A percentile compares a stretch with the other conserved stretches of the same genome.
Conservation (phyloP, 2,888 invertebrate species). For the Erebia ligea region DNA sequence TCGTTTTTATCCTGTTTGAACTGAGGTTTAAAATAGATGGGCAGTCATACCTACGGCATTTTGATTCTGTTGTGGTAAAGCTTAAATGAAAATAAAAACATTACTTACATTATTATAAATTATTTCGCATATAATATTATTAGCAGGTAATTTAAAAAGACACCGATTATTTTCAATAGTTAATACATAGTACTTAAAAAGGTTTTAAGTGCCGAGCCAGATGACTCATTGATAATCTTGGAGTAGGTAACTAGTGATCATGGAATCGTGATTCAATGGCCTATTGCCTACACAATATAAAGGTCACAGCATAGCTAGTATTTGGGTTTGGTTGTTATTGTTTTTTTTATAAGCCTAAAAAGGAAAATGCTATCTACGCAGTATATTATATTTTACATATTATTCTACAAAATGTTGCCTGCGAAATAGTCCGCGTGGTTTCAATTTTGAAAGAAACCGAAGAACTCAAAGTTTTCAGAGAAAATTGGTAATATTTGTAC, state of each 20-base stretch:
- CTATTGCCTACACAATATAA: constrained; percentile 14
- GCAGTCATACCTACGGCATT: not conserved
- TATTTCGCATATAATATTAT: not conserved
- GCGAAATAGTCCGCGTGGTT: too few relatives aligned
- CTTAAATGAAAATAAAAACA: not conserved
- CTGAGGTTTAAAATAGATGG: constrained; percentile 3
- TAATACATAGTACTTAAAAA: not conserved
- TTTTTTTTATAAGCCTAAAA: not conserved
- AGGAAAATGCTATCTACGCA: not conserved
- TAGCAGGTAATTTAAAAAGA: not conserved
- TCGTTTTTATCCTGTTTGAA: constrained; percentile 8
- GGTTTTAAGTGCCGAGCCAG: not conserved
- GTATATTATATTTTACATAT: not conserved
- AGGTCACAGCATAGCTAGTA: constrained; percentile 8
- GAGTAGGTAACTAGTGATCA: constrained; percentile 5
- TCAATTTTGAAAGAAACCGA: too few relatives aligned
- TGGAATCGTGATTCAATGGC: constrained; percentile 18
- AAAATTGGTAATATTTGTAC: too few relatives aligned
- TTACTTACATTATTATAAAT: not conserved
- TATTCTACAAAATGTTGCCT: not conserved
- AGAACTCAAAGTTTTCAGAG: too few relatives aligned
- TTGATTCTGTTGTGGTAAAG: not conserved
- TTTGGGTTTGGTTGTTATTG: not conserved
- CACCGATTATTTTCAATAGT: not conserved
- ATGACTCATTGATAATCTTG: constrained; percentile 27